Conservation (phyloP, 2,797 vertebrate genomes). For the Decapterus maruadsi region DNA sequence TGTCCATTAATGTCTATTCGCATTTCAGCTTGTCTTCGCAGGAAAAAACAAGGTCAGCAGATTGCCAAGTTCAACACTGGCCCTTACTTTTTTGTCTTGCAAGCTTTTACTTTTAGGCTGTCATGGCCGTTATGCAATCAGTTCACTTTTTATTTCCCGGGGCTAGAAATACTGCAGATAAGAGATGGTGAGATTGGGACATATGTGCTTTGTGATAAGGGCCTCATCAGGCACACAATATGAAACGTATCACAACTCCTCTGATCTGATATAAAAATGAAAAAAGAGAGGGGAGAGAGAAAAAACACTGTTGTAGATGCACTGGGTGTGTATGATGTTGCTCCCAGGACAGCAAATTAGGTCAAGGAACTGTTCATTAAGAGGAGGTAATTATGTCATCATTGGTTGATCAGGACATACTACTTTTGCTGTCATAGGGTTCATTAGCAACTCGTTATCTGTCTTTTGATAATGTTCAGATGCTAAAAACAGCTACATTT, state of each 20-base stretch:
- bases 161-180: slow-evolving; percentile 13
- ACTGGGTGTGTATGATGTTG: slow-evolving; percentile 29
- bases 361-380: slow-evolving; percentile 69
- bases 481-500: slow-evolving; percentile 1
- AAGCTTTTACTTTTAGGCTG: slow-evolving; percentile 40
- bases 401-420: slow-evolving; percentile 54
- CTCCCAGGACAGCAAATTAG: slow-evolving; percentile 63
- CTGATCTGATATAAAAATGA: slow-evolving; percentile 28
- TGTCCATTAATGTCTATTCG: slow-evolving; percentile 46
- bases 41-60: slow-evolving; percentile 50
- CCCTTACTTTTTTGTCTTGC: slow-evolving; percentile 16
- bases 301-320: neutral
- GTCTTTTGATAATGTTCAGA: slow-evolving; percentile 29
- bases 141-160: slow-evolving; percentile 29
- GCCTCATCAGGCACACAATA: slow-evolving; percentile 27
- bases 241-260: slow-evolving; percentile 18
- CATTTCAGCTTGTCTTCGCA: slow-evolving; percentile 27
- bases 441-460: slow-evolving; percentile 58
- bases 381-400: slow-evolving; percentile 73
- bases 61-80: slow-evolving; percentile 10
- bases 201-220: slow-evolving; percentile 29
- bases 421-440: slow-evolving; percentile 54
- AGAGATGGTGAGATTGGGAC: slow-evolving; percentile 18
- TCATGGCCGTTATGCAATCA: slow-evolving; percentile 22
- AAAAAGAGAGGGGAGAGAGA: neutral